Conservation (phyloP, 2,113 vertebrate genomes). For the Colistium nudipinnis region DNA sequence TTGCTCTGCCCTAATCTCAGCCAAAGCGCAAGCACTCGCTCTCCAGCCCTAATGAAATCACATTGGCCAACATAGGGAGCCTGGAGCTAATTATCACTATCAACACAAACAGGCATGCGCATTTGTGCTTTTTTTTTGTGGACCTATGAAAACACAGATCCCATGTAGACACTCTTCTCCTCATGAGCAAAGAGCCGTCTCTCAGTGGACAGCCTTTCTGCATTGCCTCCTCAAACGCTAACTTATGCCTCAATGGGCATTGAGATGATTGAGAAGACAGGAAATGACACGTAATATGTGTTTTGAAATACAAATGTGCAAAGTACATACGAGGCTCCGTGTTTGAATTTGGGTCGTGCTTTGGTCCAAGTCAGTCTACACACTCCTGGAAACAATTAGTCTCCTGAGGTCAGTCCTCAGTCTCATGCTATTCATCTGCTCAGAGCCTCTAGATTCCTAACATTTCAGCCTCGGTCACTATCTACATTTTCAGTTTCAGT, state of each 20-base stretch:
- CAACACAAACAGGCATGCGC: constrained; percentile 13
- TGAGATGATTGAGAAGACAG: constrained; percentile 11
- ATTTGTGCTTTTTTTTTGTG: constrained; percentile 23
- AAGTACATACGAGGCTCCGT: constrained; percentile 9
- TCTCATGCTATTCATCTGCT: constrained; percentile 16
- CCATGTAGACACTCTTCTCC: neutral
- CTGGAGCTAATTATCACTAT: constrained; percentile 80
- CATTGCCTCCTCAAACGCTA: constrained; percentile 9
- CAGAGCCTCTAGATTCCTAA: constrained; percentile 9
- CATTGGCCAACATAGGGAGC: constrained; percentile 56
- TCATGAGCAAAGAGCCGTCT: neutral
- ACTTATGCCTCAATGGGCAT: neutral
- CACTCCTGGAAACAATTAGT: constrained; percentile 58
- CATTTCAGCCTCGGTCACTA: neutral
- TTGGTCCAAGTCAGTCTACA: constrained; percentile 1
- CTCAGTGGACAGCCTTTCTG: neutral
- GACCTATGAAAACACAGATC: constrained; percentile 22
- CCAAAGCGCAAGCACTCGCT: constrained; percentile 63
- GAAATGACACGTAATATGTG: constrained; percentile 35
- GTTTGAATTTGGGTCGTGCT: constrained; percentile 25
- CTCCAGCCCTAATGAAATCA: constrained; percentile 74
- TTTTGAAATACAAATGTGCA: constrained; percentile 37
- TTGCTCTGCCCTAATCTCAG: constrained; percentile 71
- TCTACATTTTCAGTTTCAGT: constrained; percentile 2
- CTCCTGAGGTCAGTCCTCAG: constrained; percentile 34